phyloP scores from a whole-genome alignment of 2,797 vertebrate genomes.

The Onychomys leucogaster region DNA sequence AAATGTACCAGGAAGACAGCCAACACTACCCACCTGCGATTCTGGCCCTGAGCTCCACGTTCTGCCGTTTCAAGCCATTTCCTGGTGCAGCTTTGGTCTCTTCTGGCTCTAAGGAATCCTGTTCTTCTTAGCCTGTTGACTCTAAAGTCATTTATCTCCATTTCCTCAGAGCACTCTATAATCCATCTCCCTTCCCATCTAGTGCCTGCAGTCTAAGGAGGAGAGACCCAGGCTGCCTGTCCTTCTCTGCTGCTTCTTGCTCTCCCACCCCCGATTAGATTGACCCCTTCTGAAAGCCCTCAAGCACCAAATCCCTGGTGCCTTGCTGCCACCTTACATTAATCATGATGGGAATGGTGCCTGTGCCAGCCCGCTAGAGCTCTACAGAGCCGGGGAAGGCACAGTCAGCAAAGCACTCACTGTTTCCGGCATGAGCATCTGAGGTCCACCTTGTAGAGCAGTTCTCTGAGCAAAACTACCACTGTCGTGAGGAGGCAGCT shows the following conservation, averaged over 20 bases:
- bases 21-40: not conserved
- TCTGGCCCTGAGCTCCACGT: not conserved
- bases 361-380: not conserved
- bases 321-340: slow-evolving; percentile 18
- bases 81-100: not conserved
- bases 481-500: not conserved
- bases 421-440: not conserved
- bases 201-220: not conserved
- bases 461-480: not conserved
- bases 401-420: not conserved
- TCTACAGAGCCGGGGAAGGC: not conserved
- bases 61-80: not conserved
- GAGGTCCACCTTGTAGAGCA: not conserved
- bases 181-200: not conserved
- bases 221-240: not conserved
- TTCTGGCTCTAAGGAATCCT: slow-evolving; percentile 1
- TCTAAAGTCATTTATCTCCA: slow-evolving; percentile 61
- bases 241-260: not conserved
- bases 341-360: not conserved
- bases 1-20: not conserved
- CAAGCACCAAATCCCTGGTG: not conserved
- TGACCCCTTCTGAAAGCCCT: not conserved
- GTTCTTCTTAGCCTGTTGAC: not conserved
- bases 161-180: slow-evolving; percentile 43
- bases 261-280: not conserved